phyloP scores from a whole-genome alignment of 2,888 invertebrate species.

The Troides aeacus region DNA sequence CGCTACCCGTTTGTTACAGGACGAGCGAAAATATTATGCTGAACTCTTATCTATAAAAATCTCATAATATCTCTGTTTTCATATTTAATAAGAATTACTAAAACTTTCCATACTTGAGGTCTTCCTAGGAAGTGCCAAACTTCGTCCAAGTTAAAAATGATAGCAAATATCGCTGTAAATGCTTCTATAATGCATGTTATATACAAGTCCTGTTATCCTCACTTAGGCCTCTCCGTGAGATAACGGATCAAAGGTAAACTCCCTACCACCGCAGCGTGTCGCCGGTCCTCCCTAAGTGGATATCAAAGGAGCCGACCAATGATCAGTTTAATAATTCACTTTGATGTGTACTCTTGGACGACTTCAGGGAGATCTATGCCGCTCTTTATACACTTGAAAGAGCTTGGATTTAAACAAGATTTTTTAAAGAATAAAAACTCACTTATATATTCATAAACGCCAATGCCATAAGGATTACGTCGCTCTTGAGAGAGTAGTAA shows the following conservation, averaged over 20 bases:
- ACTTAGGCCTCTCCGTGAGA: background rate
- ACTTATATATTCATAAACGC: background rate
- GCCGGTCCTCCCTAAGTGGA: background rate
- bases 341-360: background rate
- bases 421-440: background rate
- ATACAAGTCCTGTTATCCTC: background rate
- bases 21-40: no score
- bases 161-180: no score
- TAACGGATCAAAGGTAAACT: conserved; percentile 5
- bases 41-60: no score
- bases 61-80: no score
- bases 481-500: no score
- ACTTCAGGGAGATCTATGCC: background rate
- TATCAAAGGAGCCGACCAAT: conserved; percentile 9
- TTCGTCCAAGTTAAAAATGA: no score
- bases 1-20: no score
- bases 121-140: no score
- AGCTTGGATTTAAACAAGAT: background rate
- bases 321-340: conserved; percentile 7
- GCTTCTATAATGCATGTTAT: no score
- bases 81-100: no score
- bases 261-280: background rate
- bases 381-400: background rate
- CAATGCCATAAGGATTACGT: background rate
- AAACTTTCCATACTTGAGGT: no score